Percentiles rank a stretch among this genome's conserved stretches.
Evolutionary conservation across 92 coral and sea anemone species (phyloP).

Genomic region (Parazoanthus darwini): DNA sequence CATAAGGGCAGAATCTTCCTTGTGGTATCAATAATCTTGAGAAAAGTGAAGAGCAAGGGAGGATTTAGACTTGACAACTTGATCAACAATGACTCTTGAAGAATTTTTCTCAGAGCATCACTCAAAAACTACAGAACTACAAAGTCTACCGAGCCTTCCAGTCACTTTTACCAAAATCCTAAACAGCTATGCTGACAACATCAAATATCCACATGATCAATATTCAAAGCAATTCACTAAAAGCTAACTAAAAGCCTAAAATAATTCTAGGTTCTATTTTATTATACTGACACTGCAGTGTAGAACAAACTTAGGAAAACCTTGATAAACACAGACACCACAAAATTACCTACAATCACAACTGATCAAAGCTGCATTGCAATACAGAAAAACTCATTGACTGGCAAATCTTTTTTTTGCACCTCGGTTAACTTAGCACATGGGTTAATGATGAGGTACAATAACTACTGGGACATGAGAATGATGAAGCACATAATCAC

Average conservation of each 20-base stretch:
- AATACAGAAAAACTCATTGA: no score
- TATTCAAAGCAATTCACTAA: not conserved
- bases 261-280: not conserved
- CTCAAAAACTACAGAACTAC: not conserved
- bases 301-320: not conserved
- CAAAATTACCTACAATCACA: not conserved
- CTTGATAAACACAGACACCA: not conserved
- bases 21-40: no score
- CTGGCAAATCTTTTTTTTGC: not conserved
- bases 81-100: no score
- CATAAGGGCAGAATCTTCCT: no score
- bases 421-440: not conserved
- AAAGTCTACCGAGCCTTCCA: not conserved
- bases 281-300: not conserved
- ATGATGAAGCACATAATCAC: slow-evolving; percentile 43
- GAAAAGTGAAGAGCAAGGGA: no score
- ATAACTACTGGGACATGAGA: slow-evolving; percentile 33
- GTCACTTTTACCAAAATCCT: not conserved
- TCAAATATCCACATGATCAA: not conserved
- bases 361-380: not conserved
- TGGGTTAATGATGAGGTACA: not conserved
- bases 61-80: not conserved
- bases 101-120: not conserved
- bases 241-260: not conserved
- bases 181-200: not conserved